These are phyloP conservation scores for Labeo catla DNA, from an alignment of 2,113 vertebrate genomes.

Conservation along the genomic window DNA sequence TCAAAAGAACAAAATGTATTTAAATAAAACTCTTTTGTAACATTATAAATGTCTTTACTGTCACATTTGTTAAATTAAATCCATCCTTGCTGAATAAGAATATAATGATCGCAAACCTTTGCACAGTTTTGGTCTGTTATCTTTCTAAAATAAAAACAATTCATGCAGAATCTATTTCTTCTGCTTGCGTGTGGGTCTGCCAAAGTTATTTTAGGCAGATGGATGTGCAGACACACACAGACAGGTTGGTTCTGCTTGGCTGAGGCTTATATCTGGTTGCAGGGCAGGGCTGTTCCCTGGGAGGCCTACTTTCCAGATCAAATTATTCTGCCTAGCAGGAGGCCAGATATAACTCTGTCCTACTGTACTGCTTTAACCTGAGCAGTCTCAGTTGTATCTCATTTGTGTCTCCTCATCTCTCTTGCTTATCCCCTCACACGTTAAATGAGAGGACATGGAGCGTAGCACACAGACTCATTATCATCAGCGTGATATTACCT, in stretches of 20 bases:
- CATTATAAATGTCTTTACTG: background rate
- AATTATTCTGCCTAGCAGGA: slow-evolving; percentile 22
- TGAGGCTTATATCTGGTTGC: slow-evolving; percentile 27
- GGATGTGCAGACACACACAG: slow-evolving; percentile 32
- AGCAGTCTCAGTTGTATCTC: slow-evolving; percentile 19
- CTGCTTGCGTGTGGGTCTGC: slow-evolving; percentile 1
- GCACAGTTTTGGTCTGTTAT: background rate
- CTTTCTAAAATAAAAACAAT: background rate
- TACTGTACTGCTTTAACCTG: background rate
- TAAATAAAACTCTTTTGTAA: too few species aligned
- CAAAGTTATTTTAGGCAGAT: slow-evolving; percentile 4
- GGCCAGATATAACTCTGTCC: background rate
- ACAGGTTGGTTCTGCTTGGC: slow-evolving; percentile 37
- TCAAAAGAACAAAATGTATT: too few species aligned
- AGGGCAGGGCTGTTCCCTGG: slow-evolving; percentile 3
- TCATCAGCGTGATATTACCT: slow-evolving; percentile 10
- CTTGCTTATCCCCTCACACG: background rate
- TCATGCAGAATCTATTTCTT: background rate
- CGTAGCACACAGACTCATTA: background rate
- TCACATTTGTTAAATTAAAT: background rate
- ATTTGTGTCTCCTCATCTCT: background rate
- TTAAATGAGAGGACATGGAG: background rate
- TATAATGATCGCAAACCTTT: background rate
- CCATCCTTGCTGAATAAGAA: background rate
- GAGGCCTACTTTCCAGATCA: slow-evolving; percentile 34